Percentiles rank a stretch among this genome's conserved stretches.
These are phyloP conservation scores for Euura saliciscinereae DNA, from an alignment of 1,140 invertebrate genomes.

Conservation along the genomic window DNA sequence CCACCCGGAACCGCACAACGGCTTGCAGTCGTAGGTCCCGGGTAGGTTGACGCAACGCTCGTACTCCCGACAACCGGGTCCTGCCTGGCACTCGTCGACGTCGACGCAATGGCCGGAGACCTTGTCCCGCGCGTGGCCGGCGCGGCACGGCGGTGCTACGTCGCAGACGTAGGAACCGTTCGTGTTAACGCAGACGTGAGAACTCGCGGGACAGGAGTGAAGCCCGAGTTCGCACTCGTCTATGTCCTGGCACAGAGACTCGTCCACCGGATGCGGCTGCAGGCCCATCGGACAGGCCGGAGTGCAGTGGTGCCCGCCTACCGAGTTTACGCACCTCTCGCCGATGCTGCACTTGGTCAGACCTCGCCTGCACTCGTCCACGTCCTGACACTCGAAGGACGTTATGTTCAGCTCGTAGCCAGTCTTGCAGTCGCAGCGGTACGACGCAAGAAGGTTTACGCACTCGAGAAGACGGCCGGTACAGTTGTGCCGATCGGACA, in stretches of 20 bases:
- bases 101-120: constrained; percentile 69
- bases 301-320: constrained; percentile 49
- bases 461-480: constrained; percentile 50
- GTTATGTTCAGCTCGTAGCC: constrained; percentile 37
- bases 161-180: constrained; percentile 80
- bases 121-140: background rate
- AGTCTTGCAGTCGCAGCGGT: constrained; percentile 65
- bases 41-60: constrained; percentile 75
- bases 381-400: constrained; percentile 54
- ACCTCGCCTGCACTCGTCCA: constrained; percentile 72
- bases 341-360: constrained; percentile 65
- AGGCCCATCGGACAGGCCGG: constrained; percentile 34
- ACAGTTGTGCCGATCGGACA: constrained; percentile 56
- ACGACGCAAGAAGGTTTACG: constrained; percentile 29
- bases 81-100: constrained; percentile 73
- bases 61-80: constrained; percentile 70
- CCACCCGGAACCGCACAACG: constrained; percentile 59
- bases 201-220: constrained; percentile 65
- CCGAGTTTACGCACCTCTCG: constrained; percentile 69
- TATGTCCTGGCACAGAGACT: constrained; percentile 69
- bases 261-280: constrained; percentile 64
- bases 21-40: constrained; percentile 76
- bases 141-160: constrained; percentile 60
- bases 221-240: constrained; percentile 71
- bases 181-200: constrained; percentile 78